Percentiles rank a stretch among this genome's conserved stretches.
These are phyloP conservation scores for Coptodon rendalli DNA, from an alignment of 2,113 vertebrate genomes.

Conservation along the genomic window DNA sequence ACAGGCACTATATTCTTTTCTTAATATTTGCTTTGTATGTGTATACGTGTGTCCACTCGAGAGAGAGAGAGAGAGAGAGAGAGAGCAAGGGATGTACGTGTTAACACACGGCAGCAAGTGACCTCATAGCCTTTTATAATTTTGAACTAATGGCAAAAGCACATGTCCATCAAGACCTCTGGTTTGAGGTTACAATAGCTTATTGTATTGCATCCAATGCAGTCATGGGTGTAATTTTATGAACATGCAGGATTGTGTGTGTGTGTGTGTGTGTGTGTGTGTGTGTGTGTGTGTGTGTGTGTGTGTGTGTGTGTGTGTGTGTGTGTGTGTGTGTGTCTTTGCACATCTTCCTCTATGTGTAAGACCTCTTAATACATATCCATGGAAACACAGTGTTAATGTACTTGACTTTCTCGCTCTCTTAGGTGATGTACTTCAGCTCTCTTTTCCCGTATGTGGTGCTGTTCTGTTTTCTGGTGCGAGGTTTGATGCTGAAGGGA, in stretches of 20 bases:
- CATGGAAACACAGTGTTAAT: slow-evolving; percentile 37
- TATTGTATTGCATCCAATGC: slow-evolving; percentile 63
- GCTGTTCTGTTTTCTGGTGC: slow-evolving; percentile 94
- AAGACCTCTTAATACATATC: slow-evolving; percentile 28
- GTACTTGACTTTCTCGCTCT: slow-evolving; percentile 1
- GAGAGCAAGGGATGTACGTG: not conserved
- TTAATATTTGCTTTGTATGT: not conserved
- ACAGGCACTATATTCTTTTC: not conserved
- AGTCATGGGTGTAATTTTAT: slow-evolving; percentile 41
- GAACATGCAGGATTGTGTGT: not conserved
- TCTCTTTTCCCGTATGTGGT: slow-evolving; percentile 97
- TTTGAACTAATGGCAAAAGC: slow-evolving; percentile 65
- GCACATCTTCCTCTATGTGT: slow-evolving; percentile 7
- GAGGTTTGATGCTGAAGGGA: slow-evolving; percentile 87
- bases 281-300: not conserved
- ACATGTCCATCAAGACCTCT: slow-evolving; percentile 56
- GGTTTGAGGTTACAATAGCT: slow-evolving; percentile 65
- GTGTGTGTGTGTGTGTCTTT: not conserved
- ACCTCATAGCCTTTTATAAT: slow-evolving; percentile 55
- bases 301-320: not conserved
- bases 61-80: not conserved
- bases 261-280: not conserved
- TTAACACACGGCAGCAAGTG: not conserved
- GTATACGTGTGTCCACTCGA: not conserved
- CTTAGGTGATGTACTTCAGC: slow-evolving; percentile 99